phyloP scores from a whole-genome alignment of 1,140 invertebrate genomes.

The Drosophila persimilis region DNA sequence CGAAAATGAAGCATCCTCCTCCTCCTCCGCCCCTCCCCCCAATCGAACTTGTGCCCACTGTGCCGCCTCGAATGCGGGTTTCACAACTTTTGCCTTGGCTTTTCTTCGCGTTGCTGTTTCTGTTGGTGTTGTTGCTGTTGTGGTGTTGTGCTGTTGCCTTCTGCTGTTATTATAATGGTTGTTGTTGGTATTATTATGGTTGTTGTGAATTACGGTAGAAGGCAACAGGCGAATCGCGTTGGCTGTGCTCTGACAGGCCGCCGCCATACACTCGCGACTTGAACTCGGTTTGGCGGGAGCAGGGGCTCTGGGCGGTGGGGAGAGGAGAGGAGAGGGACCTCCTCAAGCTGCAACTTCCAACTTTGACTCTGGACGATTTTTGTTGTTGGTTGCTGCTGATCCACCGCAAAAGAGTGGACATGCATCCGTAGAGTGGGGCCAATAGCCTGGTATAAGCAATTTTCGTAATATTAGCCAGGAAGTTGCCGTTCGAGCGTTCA shows the following conservation, averaged over 20 bases:
- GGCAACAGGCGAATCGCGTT: slow-evolving; percentile 63
- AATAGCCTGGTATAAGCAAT: slow-evolving; percentile 70
- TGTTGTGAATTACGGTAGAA: slow-evolving; percentile 81
- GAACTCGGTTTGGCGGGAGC: too few relatives aligned
- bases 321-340: background rate
- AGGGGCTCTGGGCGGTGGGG: too few relatives aligned
- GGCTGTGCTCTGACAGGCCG: slow-evolving; percentile 42
- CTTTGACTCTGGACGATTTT: slow-evolving; percentile 39
- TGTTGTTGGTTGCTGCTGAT: slow-evolving; percentile 56
- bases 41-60: slow-evolving; percentile 34
- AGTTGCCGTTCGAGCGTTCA: slow-evolving; percentile 53
- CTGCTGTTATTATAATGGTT: slow-evolving; percentile 52
- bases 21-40: too few relatives aligned
- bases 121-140: slow-evolving; percentile 36
- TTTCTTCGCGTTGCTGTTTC: slow-evolving; percentile 40
- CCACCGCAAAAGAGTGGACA: slow-evolving; percentile 25
- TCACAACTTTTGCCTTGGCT: slow-evolving; percentile 68
- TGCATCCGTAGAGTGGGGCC: slow-evolving; percentile 17
- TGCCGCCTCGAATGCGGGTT: slow-evolving; percentile 42
- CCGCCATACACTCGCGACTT: slow-evolving; percentile 10
- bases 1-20: too few relatives aligned
- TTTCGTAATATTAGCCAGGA: slow-evolving; percentile 82
- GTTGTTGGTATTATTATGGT: slow-evolving; percentile 29
- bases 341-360: slow-evolving; percentile 34
- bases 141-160: slow-evolving; percentile 54